Evolutionary conservation across 2,797 vertebrate genomes (phyloP).

Genomic region (Paramormyrops hopkinsi): DNA sequence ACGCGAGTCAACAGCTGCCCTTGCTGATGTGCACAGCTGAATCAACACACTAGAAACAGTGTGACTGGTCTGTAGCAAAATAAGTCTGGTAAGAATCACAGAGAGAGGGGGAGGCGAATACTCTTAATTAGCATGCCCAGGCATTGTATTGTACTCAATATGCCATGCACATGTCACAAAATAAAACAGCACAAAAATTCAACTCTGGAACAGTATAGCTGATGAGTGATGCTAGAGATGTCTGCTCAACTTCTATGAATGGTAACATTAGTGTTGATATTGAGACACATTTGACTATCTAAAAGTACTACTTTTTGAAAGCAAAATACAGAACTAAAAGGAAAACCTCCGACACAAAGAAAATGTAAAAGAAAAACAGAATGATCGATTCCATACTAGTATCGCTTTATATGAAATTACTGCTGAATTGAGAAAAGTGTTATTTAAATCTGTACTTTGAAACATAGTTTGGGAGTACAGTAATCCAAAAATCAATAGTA

Average conservation of each 20-base stretch:
- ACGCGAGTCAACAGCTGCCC: neutral
- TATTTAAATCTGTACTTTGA: neutral
- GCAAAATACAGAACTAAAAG: neutral
- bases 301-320: neutral
- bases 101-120: neutral
- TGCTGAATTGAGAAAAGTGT: neutral
- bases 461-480: neutral
- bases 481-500: neutral
- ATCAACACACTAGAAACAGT: constrained; percentile 29
- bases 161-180: neutral
- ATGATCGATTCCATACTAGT: neutral
- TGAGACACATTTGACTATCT: neutral
- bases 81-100: neutral
- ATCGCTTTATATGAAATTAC: neutral
- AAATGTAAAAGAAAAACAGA: neutral
- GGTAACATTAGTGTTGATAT: no score
- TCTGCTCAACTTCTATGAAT: neutral
- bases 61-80: constrained; percentile 2
- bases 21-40: constrained; percentile 32
- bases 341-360: neutral
- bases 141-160: neutral
- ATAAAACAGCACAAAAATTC: neutral
- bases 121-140: neutral
- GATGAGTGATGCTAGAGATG: neutral
- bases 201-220: neutral